Evolutionary conservation across 2,888 invertebrate species (phyloP), one percentile per base, ranked within the genome.

Genomic region (Eulithis prunata): DNA sequence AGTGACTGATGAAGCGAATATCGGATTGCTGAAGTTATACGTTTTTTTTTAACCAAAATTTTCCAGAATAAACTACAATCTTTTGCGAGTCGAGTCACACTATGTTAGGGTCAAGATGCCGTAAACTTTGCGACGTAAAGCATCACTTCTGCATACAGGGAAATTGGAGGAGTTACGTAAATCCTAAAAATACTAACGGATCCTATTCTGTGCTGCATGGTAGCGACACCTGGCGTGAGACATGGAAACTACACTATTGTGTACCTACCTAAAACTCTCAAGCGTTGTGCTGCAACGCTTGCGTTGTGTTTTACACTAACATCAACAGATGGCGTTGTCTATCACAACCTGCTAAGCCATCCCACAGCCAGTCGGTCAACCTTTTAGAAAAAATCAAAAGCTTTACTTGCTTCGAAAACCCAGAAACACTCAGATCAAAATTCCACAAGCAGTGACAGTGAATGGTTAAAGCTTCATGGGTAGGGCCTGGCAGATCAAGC

Each of bases 241-340:
- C 13, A 13, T 10, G 3, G 28, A 10, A 62, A 66, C 62, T 54
- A 64, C 32, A 47, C 12, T 38, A 13, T 21, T 7, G 0, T 43
- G 14, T 3, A 38, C 21, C 11, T 36, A 12, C 21, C 41, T 41
- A 21, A 10, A 8, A 21, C 28, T 36, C 21, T 38, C 12, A 49
- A 49, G 47, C 53, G 13, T n/a, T 14, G 28, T 28, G 45, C 46
- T n/a, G 14, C 28, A 38, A 0, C 13, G 5, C 43, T n/a, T 51
- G n/a, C 7, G 12, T 47, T 2, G 52, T 51, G 55, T 59, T 52
- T 32, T 43, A 12, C 7, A 41, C 12, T 43, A 41, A 59, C 7
- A 36, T 36, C 43, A 28, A 36, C 21, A 63, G 67, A 67, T 67
- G 67, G 67, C 67, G 60, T 38, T 53, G 4, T 57, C 6, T 3